phyloP scores from a whole-genome alignment of 2,888 invertebrate species.

The Drosophila percnosoma region DNA sequence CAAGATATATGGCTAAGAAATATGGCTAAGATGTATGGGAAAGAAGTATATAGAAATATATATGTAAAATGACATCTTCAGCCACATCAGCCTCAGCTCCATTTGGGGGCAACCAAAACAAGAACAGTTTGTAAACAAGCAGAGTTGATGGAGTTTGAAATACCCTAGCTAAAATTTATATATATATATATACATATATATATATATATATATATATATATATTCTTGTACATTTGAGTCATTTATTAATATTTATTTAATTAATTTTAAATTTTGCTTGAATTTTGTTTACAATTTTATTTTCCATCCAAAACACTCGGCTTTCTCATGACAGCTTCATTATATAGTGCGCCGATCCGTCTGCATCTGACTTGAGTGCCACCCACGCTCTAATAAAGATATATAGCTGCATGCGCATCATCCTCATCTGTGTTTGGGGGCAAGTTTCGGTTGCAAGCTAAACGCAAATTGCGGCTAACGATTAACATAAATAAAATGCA shows the following conservation, averaged over 20 bases:
- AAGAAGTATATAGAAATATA: not conserved
- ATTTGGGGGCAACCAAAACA: constrained; percentile 5
- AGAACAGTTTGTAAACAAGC: not conserved
- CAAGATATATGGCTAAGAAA: not conserved
- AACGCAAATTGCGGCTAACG: constrained; percentile 6
- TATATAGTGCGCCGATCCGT: not conserved
- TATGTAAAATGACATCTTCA: not conserved
- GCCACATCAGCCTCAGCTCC: constrained; percentile 34
- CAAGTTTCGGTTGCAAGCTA: constrained; percentile 16
- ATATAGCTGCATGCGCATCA: not conserved
- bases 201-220: too few species aligned
- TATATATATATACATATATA: not conserved
- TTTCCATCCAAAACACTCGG: too few species aligned
- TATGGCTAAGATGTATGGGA: not conserved
- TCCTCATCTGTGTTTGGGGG: constrained; percentile 19
- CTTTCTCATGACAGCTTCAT: not conserved
- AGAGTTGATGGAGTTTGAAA: not conserved
- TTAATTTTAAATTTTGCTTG: too few species aligned
- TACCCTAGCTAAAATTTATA: constrained; percentile 12
- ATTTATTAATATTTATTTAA: too few species aligned
- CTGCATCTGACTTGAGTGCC: not conserved
- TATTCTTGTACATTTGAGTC: too few species aligned
- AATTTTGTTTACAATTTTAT: too few species aligned
- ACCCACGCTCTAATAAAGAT: not conserved
- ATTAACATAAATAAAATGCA: constrained; percentile 56